Percentiles rank a stretch among this genome's conserved stretches.
Conservation (phyloP, 2,797 vertebrate species). For the Zenarchopterus dispar region DNA sequence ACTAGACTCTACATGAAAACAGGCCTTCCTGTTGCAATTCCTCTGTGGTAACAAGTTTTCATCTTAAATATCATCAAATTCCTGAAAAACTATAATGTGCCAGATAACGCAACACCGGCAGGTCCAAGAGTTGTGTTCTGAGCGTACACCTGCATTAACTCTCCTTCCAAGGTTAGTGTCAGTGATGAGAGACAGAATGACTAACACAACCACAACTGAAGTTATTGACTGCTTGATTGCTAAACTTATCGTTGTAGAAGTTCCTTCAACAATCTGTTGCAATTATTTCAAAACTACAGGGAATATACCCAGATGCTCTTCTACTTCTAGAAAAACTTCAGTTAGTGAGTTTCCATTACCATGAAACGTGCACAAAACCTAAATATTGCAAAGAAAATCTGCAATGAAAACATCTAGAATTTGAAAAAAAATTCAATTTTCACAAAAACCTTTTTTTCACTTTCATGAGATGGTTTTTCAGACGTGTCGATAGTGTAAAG, state of each 20-base stretch:
- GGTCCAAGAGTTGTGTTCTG: slow-evolving; percentile 41
- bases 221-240: slow-evolving; percentile 28
- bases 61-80: not conserved
- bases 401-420: too few species aligned
- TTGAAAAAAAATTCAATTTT: too few species aligned
- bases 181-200: slow-evolving; percentile 17
- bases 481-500: too few species aligned
- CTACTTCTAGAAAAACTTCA: too few species aligned
- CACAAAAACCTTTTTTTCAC: too few species aligned
- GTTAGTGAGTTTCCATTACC: too few species aligned
- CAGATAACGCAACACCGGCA: slow-evolving; percentile 42
- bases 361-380: too few species aligned
- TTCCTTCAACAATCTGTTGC: slow-evolving; percentile 11
- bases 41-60: not conserved
- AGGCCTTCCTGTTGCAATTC: slow-evolving; percentile 23
- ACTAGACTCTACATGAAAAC: slow-evolving; percentile 22
- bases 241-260: slow-evolving; percentile 3
- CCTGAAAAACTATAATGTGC: not conserved
- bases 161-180: not conserved
- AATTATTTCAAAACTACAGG: too few species aligned
- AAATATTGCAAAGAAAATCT: too few species aligned
- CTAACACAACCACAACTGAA: slow-evolving; percentile 8
- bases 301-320: too few species aligned
- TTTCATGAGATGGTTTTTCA: too few species aligned
- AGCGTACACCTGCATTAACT: slow-evolving; percentile 49